phyloP scores from a whole-genome alignment of 2,797 vertebrate genomes.

The Melanotaenia parkinsoni region DNA sequence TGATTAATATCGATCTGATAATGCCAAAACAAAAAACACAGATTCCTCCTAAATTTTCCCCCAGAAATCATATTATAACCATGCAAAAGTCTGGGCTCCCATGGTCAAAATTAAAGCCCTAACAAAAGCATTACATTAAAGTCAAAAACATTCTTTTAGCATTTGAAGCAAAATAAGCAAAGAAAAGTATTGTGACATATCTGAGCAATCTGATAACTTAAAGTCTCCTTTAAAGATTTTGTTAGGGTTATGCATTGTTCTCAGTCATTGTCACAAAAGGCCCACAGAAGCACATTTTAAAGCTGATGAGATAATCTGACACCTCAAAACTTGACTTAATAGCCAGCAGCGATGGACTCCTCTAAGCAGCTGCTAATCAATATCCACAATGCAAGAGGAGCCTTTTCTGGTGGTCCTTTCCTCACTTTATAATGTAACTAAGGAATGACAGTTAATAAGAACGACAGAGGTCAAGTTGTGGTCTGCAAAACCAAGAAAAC shows the following conservation, averaged over 20 bases:
- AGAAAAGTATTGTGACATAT: not conserved
- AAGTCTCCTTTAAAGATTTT: not conserved
- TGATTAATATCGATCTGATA: not conserved
- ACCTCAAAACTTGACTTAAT: not conserved
- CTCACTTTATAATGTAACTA: slow-evolving; percentile 7
- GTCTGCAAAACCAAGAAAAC: not conserved
- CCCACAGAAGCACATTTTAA: not conserved
- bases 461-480: slow-evolving; percentile 11
- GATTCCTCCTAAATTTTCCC: not conserved
- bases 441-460: not conserved
- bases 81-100: not conserved
- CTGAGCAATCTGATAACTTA: not conserved
- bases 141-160: not conserved
- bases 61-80: not conserved
- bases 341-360: not conserved
- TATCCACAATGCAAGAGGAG: not conserved
- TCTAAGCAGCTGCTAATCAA: not conserved
- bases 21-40: not conserved
- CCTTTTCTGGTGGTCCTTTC: not conserved
- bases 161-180: not conserved
- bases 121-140: not conserved
- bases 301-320: not conserved
- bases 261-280: slow-evolving; percentile 1
- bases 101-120: not conserved
- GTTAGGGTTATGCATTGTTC: not conserved